phyloP scores from a whole-genome alignment of 2,888 invertebrate genomes.

The Helobdella robusta region DNA sequence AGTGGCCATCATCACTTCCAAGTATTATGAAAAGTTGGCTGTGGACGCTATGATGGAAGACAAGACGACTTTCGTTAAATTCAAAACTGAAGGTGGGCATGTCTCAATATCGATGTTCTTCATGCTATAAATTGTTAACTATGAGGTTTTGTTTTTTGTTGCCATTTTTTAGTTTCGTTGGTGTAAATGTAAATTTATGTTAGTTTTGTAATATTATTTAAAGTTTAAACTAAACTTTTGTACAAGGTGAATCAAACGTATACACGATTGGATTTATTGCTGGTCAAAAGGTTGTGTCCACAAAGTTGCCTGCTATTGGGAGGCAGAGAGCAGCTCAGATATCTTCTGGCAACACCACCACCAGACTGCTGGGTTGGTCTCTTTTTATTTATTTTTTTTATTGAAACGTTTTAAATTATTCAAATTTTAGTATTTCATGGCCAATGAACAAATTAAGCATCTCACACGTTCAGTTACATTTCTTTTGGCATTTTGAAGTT shows the following conservation, averaged over 20 bases:
- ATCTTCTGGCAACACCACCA: slow-evolving; percentile 48
- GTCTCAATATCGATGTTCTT: no score
- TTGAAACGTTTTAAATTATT: slow-evolving; percentile 1
- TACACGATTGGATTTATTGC: slow-evolving; percentile 96
- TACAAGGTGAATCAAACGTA: slow-evolving; percentile 84
- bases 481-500: background rate
- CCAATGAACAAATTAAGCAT: no score
- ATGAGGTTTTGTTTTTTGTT: no score
- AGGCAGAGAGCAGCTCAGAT: slow-evolving; percentile 47
- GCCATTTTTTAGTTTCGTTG: no score
- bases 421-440: slow-evolving; percentile 5
- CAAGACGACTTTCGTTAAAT: slow-evolving; percentile 49
- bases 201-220: no score
- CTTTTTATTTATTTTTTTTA: slow-evolving; percentile 8
- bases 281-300: slow-evolving; percentile 88
- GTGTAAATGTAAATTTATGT: no score
- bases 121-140: no score
- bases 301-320: slow-evolving; percentile 91
- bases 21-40: slow-evolving; percentile 50
- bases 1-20: slow-evolving; percentile 49
- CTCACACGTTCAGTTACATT: background rate
- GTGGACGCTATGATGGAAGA: slow-evolving; percentile 51
- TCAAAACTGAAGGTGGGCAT: slow-evolving; percentile 58
- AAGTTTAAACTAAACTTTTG: no score
- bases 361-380: slow-evolving; percentile 45